Base-by-base conservation (phyloP, 1,140 invertebrate species). In the Scaptomyza montana region DNA sequence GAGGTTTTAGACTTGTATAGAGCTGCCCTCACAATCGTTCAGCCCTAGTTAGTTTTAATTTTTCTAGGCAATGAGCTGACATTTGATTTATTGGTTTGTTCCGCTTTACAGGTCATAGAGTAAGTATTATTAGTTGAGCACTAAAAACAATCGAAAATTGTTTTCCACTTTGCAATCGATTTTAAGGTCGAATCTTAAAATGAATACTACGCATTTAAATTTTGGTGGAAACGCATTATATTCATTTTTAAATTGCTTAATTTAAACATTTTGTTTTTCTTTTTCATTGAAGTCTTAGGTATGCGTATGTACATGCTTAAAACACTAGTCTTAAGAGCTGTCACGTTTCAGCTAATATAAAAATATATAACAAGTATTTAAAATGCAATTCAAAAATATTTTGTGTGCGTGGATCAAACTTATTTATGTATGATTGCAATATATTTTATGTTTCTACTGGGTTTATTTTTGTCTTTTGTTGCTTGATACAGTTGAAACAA, bases 51-150 rank as follows among this genome's bases (percentile, higher is more conserved):
- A 30, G 21, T 59, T 67, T 66, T 16, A 13, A 28, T 56, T 21
- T 47, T 43, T 60, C 7, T 36, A 63, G 53, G 21, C 21, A 50
- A 56, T 72, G 57, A 49, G 41, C 59, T 28, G 68, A 67, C 77
- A 67, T 70, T 80, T 84, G 80, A 84, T 84, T 84, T 84, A 86
- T 84, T 84, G 80, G 57, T 46, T 77, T 39, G 57, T 45, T 50
- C 53, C 55, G 21, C 16, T 25, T 55, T 62, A 30, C 6, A n/a
- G n/a, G 3, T 4, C 28, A 13, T 51, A 30, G 1, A n/a, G n/a
- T n/a, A 7, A 5, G n/a, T 16, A 1, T 51, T 8, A 13, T 51
- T 51, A n/a, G 39, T n/a, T 41, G 10, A 41, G 39, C 2, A 3
- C 3, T 41, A 1, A n/a, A 36, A 36, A 1, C 33, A 7, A 36